Evolutionary conservation across 1,140 invertebrate species (phyloP).

Genomic region (Brachionus sp.): DNA sequence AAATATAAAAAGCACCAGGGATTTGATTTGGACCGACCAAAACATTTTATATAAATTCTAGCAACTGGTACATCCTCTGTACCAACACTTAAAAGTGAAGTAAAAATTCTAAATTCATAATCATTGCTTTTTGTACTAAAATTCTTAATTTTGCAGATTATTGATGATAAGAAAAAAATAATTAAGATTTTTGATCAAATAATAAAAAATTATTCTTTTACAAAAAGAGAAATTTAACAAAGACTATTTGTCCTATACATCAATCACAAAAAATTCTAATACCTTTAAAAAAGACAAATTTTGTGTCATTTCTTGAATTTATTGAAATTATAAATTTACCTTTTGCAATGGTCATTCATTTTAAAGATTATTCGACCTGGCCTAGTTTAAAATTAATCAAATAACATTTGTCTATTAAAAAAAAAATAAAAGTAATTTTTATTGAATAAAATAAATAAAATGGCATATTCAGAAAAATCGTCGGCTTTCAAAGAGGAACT

Average conservation of each 20-base stretch:
- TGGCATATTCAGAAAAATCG: constrained; percentile 39
- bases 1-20: no score
- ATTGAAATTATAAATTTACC: not conserved
- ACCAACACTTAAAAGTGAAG: no score
- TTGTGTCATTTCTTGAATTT: not conserved
- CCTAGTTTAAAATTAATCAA: not conserved
- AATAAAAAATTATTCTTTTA: no score
- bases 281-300: not conserved
- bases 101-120: no score
- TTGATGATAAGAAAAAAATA: no score
- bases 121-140: no score
- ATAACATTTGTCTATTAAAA: not conserved
- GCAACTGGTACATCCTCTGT: no score
- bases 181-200: no score
- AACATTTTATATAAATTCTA: no score
- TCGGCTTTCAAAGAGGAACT: constrained; percentile 37
- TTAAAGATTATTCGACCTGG: not conserved
- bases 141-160: no score
- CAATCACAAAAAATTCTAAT: not conserved
- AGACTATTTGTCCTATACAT: not conserved
- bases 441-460: not conserved
- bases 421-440: not conserved
- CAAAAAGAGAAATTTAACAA: no score
- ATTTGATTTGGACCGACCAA: no score
- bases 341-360: not conserved